Base-by-base conservation (phyloP, 2,113 vertebrate genomes). In the Sorex araneus region DNA sequence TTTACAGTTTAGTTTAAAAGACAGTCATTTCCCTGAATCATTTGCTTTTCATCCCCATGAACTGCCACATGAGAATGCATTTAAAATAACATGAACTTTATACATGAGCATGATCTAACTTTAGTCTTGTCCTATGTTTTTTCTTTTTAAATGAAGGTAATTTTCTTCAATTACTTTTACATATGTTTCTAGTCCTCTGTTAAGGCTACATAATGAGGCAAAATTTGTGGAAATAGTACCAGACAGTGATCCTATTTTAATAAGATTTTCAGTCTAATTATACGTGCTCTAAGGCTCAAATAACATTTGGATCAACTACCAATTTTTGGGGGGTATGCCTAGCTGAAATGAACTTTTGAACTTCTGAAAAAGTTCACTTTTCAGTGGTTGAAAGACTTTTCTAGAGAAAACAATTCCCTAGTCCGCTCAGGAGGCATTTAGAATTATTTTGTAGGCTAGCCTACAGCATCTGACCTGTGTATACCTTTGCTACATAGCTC, bases 251-350 rank as follows among this genome's bases (percentile, higher is more conserved):
- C 21, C 40, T 92, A 4, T 84, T 93, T 95, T 95, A 94, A 96
- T 94, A 83, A 95, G 64, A 91, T 93, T 96, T 96, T 89, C 40
- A 78, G 57, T 81, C 57, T 92, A 95, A 95, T 95, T 95, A 89
- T 79, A 89, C 84, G 40, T 81, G 27, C 16, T 91, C 30, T 78
- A 82, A 84, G 19, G 32, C 89, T 96, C 81, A 94, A 69, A 84
- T 91, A 89, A 87, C 69, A 87, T 92, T 81, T 96, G 66, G 45
- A 87, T 87, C 84, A 87, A 79, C 50, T 87, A 88, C 43, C 57
- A 89, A 84, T 8, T 80, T 86, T 95, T 90, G 11, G 0, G 60
- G 63, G 28, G 54, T 54, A 54, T 92, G 45, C 69, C 84, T 92
- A 91, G 64, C 9, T 94, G 47, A 82, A 90, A 3, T 95, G 81